Conservation (phyloP, 2,113 vertebrate genomes). For the Orycteropus afer region DNA sequence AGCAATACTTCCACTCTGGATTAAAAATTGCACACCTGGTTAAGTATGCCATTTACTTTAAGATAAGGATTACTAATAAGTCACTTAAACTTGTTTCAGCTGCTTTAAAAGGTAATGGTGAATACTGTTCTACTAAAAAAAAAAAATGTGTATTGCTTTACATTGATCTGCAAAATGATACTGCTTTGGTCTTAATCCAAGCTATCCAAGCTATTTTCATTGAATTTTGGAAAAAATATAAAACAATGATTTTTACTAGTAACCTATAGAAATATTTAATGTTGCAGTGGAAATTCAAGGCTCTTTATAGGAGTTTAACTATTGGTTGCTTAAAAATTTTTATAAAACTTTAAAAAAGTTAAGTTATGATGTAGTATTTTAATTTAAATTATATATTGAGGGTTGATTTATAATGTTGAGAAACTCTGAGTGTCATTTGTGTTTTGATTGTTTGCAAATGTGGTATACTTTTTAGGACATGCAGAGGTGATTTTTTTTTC, state of each 20-base stretch:
- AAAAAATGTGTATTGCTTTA: no score
- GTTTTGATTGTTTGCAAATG: neutral
- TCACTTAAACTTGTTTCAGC: neutral
- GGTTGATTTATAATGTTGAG: neutral
- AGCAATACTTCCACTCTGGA: neutral
- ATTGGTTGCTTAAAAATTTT: neutral
- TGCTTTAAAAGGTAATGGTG: neutral
- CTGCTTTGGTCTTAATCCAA: neutral
- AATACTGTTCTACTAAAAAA: neutral
- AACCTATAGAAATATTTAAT: neutral
- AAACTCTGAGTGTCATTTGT: neutral
- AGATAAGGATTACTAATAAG: neutral
- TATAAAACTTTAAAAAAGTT: neutral
- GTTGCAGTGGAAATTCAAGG: neutral
- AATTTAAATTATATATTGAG: neutral
- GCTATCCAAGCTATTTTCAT: conserved; percentile 15
- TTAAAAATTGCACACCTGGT: neutral
- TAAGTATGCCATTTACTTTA: neutral
- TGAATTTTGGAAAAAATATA: conserved; percentile 33
- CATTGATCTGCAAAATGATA: neutral
- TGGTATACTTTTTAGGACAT: neutral
- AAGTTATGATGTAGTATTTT: neutral
- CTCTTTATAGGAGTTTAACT: no score
- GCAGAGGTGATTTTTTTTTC: neutral
- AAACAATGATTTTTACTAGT: neutral